A percentile compares a stretch with the other conserved stretches of the same genome.
Evolutionary conservation across 2,888 invertebrate genomes (phyloP).

Genomic region (Cryptosula pallasiana): DNA sequence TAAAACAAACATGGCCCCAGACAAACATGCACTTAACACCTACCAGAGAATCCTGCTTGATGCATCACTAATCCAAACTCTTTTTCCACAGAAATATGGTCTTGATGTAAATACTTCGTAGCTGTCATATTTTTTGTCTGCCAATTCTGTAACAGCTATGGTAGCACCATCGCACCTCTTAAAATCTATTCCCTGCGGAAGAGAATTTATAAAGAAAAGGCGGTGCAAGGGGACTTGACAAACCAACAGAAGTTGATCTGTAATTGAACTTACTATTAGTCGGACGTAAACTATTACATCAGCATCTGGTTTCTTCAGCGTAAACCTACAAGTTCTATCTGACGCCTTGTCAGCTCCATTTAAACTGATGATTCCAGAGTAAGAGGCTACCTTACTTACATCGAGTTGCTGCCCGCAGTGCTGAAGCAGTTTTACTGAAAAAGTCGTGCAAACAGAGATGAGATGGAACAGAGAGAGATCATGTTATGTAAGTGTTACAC

Average conservation of each 20-base stretch:
- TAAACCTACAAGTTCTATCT: not conserved
- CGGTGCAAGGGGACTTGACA: not conserved
- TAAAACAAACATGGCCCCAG: too few relatives aligned
- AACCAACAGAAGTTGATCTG: too few relatives aligned
- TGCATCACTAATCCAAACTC: not conserved
- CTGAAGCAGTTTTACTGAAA: not conserved
- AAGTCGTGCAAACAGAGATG: too few relatives aligned
- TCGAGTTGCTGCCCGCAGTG: not conserved
- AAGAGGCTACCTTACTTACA: not conserved
- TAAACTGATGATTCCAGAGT: not conserved
- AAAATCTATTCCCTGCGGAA: slow-evolving; percentile 11
- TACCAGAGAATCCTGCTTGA: not conserved
- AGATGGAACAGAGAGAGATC: too few relatives aligned
- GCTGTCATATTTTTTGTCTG: not conserved
- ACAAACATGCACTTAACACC: too few relatives aligned
- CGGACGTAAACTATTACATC: not conserved
- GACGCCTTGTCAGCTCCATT: not conserved
- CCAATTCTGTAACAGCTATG: not conserved
- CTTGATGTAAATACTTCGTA: not conserved
- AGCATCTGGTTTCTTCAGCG: not conserved
- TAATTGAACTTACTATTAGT: not conserved
- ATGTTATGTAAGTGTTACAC: too few relatives aligned
- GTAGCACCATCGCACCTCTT: not conserved
- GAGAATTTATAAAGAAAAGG: too few relatives aligned
- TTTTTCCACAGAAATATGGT: not conserved